These are phyloP conservation scores for Xenotilapia leptura DNA, from an alignment of 2,113 vertebrate genomes.

Conservation along the genomic window DNA sequence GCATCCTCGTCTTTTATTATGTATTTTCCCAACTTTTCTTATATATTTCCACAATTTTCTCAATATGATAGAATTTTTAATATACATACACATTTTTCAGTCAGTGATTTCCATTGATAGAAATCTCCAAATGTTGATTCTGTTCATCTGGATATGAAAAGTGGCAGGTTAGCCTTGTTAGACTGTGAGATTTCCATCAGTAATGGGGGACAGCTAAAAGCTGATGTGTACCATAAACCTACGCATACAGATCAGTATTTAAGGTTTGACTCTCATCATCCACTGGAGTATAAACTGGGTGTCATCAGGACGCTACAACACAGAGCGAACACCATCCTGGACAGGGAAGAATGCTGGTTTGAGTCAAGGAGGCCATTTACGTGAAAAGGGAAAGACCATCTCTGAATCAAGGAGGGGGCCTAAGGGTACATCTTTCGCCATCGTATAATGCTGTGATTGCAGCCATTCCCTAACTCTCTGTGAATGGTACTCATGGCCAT, in stretches of 20 bases:
- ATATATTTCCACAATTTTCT: neutral
- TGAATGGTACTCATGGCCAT: neutral
- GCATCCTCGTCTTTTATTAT: neutral
- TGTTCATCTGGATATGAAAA: neutral
- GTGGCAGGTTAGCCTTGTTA: neutral
- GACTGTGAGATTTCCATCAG: neutral
- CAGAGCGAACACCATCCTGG: neutral
- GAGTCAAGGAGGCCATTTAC: neutral
- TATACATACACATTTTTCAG: neutral
- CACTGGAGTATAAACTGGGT: fast-evolving
- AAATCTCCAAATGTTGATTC: neutral
- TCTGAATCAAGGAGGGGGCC: neutral
- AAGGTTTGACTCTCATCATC: neutral
- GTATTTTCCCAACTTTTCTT: fast-evolving
- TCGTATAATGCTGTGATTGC: neutral
- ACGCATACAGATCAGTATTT: neutral
- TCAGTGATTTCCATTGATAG: neutral
- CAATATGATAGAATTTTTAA: neutral
- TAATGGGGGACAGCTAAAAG: neutral
- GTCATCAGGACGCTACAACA: neutral
- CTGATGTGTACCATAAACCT: neutral
- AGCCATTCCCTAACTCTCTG: neutral
- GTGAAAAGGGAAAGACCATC: neutral
- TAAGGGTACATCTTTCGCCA: neutral
- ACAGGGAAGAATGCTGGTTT: neutral